Evolutionary conservation across 2,113 vertebrate species (phyloP).

Genomic region (Leptodactylus fuscus): DNA sequence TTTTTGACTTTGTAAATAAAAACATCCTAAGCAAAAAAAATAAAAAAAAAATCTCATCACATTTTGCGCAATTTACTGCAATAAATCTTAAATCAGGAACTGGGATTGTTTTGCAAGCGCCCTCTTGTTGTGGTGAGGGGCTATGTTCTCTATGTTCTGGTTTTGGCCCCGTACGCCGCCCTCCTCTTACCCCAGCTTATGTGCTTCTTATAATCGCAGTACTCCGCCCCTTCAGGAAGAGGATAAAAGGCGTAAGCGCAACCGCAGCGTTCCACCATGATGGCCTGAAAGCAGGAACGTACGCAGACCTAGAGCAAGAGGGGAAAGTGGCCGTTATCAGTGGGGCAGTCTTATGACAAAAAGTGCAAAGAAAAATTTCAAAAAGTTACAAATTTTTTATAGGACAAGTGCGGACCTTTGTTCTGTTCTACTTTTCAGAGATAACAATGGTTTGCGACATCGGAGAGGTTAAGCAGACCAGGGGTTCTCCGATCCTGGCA

Average conservation of each 20-base stretch:
- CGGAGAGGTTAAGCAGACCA: no score
- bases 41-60: neutral
- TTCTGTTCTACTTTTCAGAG: no score
- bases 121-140: neutral
- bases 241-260: conserved; percentile 81
- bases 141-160: neutral
- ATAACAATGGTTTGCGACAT: neutral
- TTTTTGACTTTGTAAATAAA: neutral
- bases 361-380: no score
- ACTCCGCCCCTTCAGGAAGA: conserved; percentile 61
- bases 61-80: neutral
- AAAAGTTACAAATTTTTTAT: no score
- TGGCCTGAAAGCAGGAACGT: conserved; percentile 81
- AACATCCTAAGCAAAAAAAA: neutral
- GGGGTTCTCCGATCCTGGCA: no score
- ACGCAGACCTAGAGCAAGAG: conserved; percentile 74
- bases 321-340: neutral
- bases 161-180: neutral
- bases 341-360: no score
- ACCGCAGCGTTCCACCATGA: conserved; percentile 75
- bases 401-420: no score
- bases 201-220: conserved; percentile 77
- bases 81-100: neutral
- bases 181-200: conserved; percentile 75
- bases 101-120: neutral